Percentiles rank a stretch among this genome's conserved stretches.
phyloP scores from a whole-genome alignment of 2,113 vertebrate genomes.

The Butorides virescens region DNA sequence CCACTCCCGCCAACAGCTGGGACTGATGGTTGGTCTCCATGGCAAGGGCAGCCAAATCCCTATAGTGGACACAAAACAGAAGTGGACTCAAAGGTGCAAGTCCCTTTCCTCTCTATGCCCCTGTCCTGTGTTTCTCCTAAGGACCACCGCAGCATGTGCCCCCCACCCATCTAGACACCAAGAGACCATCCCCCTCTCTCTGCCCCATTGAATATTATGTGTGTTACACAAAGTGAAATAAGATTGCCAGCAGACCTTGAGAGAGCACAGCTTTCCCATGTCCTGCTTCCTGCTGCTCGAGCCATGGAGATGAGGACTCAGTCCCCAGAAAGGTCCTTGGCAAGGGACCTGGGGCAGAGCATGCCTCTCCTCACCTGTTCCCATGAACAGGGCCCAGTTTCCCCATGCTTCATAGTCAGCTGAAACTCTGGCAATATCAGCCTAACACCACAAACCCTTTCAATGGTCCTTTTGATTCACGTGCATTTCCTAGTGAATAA shows the following conservation, averaged over 20 bases:
- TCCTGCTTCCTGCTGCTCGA: not conserved
- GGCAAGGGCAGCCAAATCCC: not conserved
- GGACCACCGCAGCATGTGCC: not conserved
- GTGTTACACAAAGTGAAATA: not conserved
- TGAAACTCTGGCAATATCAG: not conserved
- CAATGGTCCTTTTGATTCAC: not conserved
- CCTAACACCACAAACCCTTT: not conserved
- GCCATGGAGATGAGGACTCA: not conserved
- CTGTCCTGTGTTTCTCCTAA: not conserved
- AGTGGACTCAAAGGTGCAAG: not conserved
- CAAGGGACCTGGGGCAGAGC: not conserved
- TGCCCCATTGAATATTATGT: too few species aligned
- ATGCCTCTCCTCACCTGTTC: not conserved
- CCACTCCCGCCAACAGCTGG: not conserved
- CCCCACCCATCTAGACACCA: not conserved
- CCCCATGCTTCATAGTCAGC: not conserved
- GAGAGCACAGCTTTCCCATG: not conserved
- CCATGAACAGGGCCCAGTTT: too few species aligned
- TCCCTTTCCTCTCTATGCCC: not conserved
- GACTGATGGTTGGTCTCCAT: not conserved
- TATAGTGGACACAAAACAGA: not conserved
- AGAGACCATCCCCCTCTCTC: not conserved
- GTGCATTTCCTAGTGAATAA: not conserved
- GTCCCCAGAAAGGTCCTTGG: not conserved
- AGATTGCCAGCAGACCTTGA: not conserved